Evolutionary conservation across 2,113 vertebrate genomes (phyloP).

Genomic region (Apteryx mantelli): DNA sequence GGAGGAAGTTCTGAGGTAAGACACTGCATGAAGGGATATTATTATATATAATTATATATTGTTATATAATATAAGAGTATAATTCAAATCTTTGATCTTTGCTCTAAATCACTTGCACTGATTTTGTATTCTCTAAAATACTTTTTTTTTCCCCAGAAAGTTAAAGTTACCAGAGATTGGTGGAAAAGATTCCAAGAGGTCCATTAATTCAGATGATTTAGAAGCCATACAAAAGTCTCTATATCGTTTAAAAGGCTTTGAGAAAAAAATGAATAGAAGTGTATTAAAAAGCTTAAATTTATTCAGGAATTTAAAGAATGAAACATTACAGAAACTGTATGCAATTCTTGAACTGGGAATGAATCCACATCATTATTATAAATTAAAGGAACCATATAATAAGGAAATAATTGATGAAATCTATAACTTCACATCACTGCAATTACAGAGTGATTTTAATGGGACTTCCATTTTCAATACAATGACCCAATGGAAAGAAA

Average conservation of each 20-base stretch:
- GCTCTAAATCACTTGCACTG: slow-evolving; percentile 49
- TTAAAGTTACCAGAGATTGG: slow-evolving; percentile 37
- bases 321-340: slow-evolving; percentile 60
- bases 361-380: slow-evolving; percentile 48
- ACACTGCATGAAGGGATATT: slow-evolving; percentile 1
- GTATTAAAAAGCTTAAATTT: slow-evolving; percentile 62
- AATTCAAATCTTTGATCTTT: slow-evolving; percentile 28
- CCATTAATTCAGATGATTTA: slow-evolving; percentile 58
- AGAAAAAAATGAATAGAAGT: slow-evolving; percentile 61
- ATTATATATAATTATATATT: background rate
- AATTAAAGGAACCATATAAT: slow-evolving; percentile 53
- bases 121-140: slow-evolving; percentile 66
- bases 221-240: slow-evolving; percentile 54
- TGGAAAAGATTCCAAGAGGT: slow-evolving; percentile 55
- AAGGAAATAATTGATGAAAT: slow-evolving; percentile 63
- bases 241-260: slow-evolving; percentile 38
- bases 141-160: slow-evolving; percentile 55
- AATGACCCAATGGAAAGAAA: slow-evolving; percentile 46
- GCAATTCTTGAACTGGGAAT: slow-evolving; percentile 62
- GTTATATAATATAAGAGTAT: background rate
- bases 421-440: slow-evolving; percentile 57
- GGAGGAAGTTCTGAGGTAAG: slow-evolving; percentile 65
- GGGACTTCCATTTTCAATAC: slow-evolving; percentile 36
- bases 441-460: slow-evolving; percentile 52
- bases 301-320: slow-evolving; percentile 53